A percentile compares a stretch with the other conserved stretches of the same genome.
Evolutionary conservation across 53 echinoderm and acorn worm genomes (phyloP).

Genomic region (Pentamera pediparva): DNA sequence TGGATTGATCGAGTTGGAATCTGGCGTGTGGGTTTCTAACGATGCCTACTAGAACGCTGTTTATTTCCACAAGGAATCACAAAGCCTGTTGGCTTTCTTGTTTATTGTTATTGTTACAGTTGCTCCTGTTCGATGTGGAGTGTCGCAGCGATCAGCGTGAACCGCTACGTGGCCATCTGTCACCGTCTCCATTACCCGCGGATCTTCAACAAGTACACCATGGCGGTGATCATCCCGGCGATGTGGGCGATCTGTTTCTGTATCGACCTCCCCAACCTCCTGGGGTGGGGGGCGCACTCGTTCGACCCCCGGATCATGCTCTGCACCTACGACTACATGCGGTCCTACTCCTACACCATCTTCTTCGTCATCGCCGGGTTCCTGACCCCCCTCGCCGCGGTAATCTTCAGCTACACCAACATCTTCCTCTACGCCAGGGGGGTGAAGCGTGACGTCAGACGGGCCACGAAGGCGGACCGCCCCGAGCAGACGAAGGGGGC

Average conservation of each 20-base stretch:
- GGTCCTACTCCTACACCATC: conserved; percentile 60
- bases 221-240: conserved; percentile 40
- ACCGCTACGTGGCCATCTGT: conserved; percentile 75
- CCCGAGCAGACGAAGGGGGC: not conserved
- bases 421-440: conserved; percentile 48
- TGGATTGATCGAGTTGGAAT: no score
- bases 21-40: not conserved
- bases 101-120: conserved; percentile 5
- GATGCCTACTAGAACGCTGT: not conserved
- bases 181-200: conserved; percentile 52
- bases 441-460: conserved; percentile 4
- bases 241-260: conserved; percentile 70
- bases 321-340: conserved; percentile 74
- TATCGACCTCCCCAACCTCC: conserved; percentile 74
- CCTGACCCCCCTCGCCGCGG: conserved; percentile 47
- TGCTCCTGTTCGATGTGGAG: conserved; percentile 84
- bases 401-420: conserved; percentile 56
- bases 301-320: conserved; percentile 68
- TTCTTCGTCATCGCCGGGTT: conserved; percentile 65
- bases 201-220: conserved; percentile 65
- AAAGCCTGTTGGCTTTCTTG: no score
- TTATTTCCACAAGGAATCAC: not conserved
- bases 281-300: conserved; percentile 75
- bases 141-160: conserved; percentile 67
- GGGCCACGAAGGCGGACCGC: not conserved